Conservation (phyloP, 2,113 vertebrate species). For the Oryzias javanicus region DNA sequence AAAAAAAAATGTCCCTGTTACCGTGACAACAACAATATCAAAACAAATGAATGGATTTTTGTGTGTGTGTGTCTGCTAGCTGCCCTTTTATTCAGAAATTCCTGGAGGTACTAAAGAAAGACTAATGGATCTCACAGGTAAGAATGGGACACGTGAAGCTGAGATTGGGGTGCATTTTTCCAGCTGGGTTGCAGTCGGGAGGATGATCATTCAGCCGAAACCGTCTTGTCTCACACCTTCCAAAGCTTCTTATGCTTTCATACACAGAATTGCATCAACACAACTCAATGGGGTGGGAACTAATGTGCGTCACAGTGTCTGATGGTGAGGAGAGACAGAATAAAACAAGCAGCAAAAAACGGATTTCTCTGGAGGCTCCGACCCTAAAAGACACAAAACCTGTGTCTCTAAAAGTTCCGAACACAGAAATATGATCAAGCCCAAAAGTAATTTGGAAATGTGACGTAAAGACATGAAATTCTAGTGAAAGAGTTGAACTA, state of each 20-base stretch:
- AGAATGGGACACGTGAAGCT: constrained; percentile 25
- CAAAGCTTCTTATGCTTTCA: constrained; percentile 12
- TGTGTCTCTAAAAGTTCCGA: background rate
- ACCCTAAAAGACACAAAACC: background rate
- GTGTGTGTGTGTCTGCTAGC: constrained; percentile 5
- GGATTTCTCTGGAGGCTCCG: background rate
- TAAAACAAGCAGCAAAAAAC: constrained; percentile 3
- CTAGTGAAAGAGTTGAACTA: too few species aligned
- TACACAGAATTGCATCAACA: constrained; percentile 20
- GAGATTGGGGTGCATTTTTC: constrained; percentile 23
- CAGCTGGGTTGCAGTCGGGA: constrained; percentile 31
- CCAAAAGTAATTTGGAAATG: background rate
- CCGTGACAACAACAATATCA: constrained; percentile 9
- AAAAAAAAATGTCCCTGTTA: constrained; percentile 11
- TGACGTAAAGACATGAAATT: too few species aligned
- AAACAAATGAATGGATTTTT: constrained; percentile 17
- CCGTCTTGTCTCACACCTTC: constrained; percentile 17
- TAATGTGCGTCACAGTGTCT: constrained; percentile 20
- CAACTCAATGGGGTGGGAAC: constrained; percentile 13
- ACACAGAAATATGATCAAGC: background rate
- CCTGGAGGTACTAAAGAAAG: constrained; percentile 7
- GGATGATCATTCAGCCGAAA: constrained; percentile 16
- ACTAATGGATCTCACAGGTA: constrained; percentile 23
- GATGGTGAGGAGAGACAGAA: background rate
- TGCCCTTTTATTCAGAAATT: constrained; percentile 7